phyloP scores from a whole-genome alignment of 2,888 invertebrate species.

The Panopea generosa region DNA sequence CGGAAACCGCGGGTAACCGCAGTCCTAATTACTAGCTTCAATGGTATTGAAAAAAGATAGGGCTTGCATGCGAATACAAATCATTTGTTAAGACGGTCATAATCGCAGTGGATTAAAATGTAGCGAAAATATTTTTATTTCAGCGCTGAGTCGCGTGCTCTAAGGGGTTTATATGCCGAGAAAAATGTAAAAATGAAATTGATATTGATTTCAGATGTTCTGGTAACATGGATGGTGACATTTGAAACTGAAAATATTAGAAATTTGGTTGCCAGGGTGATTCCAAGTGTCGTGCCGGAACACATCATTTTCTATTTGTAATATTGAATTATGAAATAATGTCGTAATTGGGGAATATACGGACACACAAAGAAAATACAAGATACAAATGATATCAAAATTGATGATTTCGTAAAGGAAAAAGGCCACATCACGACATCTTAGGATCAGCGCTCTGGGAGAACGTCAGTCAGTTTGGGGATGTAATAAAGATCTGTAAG shows the following conservation, averaged over 20 bases:
- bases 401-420: too few species aligned
- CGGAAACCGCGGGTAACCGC: constrained; percentile 16
- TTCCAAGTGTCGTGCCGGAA: background rate
- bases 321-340: constrained; percentile 19
- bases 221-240: constrained; percentile 12
- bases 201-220: constrained; percentile 9
- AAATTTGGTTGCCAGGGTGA: constrained; percentile 13
- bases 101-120: constrained; percentile 12
- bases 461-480: too few species aligned
- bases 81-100: constrained; percentile 15
- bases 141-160: constrained; percentile 11
- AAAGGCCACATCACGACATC: too few species aligned
- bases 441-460: too few species aligned
- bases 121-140: background rate
- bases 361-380: background rate
- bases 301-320: background rate
- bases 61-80: constrained; percentile 6
- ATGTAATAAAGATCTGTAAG: too few species aligned
- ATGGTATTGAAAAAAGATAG: background rate
- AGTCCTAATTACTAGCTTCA: constrained; percentile 2
- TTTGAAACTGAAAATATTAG: constrained; percentile 21
- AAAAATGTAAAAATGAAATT: constrained; percentile 20
- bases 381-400: too few species aligned
- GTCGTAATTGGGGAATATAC: constrained; percentile 6
- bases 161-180: background rate